A percentile compares a stretch with the other conserved stretches of the same genome.
These are phyloP conservation scores for Holacanthella duospinosa DNA, from an alignment of 2,888 invertebrate species.

Conservation along the genomic window DNA sequence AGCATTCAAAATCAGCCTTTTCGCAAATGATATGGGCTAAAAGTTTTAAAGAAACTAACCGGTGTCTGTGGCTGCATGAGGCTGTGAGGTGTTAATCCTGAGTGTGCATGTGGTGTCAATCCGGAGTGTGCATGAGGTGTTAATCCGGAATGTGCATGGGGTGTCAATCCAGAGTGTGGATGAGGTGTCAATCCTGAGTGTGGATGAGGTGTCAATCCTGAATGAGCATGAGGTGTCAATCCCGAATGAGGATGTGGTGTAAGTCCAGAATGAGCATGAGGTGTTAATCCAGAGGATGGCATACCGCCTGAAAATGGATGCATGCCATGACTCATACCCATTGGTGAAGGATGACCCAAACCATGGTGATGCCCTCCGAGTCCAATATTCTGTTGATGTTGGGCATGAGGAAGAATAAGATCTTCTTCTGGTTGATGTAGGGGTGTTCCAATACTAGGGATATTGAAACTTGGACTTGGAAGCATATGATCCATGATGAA, in stretches of 20 bases:
- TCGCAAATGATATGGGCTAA: too few species aligned
- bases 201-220: conserved; percentile 7
- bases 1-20: too few species aligned
- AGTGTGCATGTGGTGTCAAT: conserved; percentile 9
- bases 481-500: conserved; percentile 45
- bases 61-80: conserved; percentile 85
- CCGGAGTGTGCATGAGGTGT: conserved; percentile 21
- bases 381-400: conserved; percentile 53
- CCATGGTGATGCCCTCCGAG: conserved; percentile 42
- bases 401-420: conserved; percentile 72
- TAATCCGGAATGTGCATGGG: conserved; percentile 6
- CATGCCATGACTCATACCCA: conserved; percentile 15
- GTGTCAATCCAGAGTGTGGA: conserved; percentile 8
- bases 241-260: conserved; percentile 43
- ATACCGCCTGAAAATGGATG: conserved; percentile 14
- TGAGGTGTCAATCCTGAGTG: conserved; percentile 7
- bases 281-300: conserved; percentile 9
- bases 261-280: conserved; percentile 1
- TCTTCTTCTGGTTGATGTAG: conserved; percentile 83
- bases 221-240: conserved; percentile 46
- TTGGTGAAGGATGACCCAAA: conserved; percentile 40
- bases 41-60: too few species aligned
- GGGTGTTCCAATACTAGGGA: conserved; percentile 82
- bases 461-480: conserved; percentile 75
- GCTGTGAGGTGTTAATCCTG: conserved; percentile 42